Evolutionary conservation across 1,140 invertebrate species (phyloP).

Genomic region (Dendrolimus kikuchii): DNA sequence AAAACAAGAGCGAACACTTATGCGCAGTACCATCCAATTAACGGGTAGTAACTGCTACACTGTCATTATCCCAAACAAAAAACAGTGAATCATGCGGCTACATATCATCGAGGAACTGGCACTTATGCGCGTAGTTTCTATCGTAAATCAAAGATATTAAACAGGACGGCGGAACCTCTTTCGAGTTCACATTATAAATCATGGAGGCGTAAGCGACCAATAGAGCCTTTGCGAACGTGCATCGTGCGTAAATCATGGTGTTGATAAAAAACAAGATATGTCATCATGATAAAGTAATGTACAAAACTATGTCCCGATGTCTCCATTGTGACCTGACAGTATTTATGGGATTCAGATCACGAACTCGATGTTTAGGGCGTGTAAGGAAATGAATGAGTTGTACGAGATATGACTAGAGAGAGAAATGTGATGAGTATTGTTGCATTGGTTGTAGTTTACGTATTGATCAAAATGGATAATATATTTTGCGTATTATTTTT

Average conservation of each 20-base stretch:
- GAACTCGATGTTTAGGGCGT: too few species aligned
- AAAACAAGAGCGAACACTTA: conserved; percentile 26
- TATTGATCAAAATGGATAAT: too few species aligned
- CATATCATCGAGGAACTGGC: conserved; percentile 64
- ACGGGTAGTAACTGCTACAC: too few species aligned
- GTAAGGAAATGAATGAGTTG: too few species aligned
- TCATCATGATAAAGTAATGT: conserved; percentile 7
- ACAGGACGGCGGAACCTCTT: conserved; percentile 66
- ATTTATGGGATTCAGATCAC: too few species aligned
- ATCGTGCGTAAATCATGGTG: conserved; percentile 47
- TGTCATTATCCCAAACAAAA: conserved; percentile 9
- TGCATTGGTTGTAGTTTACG: too few species aligned
- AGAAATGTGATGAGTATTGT: too few species aligned
- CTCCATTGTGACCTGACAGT: too few species aligned
- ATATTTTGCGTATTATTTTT: too few species aligned
- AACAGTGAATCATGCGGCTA: conserved; percentile 34
- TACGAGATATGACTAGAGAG: too few species aligned
- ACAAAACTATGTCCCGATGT: neutral
- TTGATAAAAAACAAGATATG: conserved; percentile 18
- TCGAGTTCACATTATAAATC: conserved; percentile 69
- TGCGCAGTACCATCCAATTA: too few species aligned
- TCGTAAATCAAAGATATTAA: conserved; percentile 72
- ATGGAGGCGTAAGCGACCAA: conserved; percentile 51
- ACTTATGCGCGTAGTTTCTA: conserved; percentile 63
- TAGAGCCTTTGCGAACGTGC: conserved; percentile 52